Percentiles rank a stretch among this genome's conserved stretches.
Evolutionary conservation across 1,140 invertebrate species (phyloP).

Genomic region (Anoplolepis gracilipes): DNA sequence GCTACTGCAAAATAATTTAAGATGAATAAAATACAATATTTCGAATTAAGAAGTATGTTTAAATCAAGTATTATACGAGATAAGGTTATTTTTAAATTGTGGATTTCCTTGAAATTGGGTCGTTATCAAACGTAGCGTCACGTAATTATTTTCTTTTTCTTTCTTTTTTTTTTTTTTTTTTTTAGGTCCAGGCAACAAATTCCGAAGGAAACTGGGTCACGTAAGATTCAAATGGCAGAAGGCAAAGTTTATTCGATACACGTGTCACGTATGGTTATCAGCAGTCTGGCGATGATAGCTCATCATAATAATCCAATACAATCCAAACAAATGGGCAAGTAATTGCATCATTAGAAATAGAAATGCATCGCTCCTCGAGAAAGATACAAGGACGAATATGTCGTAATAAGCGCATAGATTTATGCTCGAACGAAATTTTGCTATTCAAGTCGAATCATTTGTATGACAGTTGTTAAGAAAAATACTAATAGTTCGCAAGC

Average conservation of each 20-base stretch:
- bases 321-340: not conserved
- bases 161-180: too few species aligned
- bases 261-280: conserved; percentile 14
- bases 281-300: not conserved
- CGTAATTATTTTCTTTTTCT: too few species aligned
- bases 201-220: not conserved
- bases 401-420: too few species aligned
- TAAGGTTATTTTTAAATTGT: too few species aligned
- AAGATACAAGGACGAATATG: not conserved
- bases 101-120: not conserved
- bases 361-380: not conserved
- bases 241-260: conserved; percentile 21
- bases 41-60: not conserved
- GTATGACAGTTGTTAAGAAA: not conserved
- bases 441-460: not conserved
- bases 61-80: not conserved
- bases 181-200: not conserved
- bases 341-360: not conserved
- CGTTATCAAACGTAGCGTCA: not conserved
- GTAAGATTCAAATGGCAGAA: conserved; percentile 9
- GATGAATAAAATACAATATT: not conserved
- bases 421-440: not conserved
- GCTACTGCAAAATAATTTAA: not conserved
- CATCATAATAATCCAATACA: conserved; percentile 10
- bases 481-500: not conserved